These are phyloP conservation scores for Lanistes nyassanus DNA, from an alignment of 1,140 invertebrate species.

Conservation along the genomic window DNA sequence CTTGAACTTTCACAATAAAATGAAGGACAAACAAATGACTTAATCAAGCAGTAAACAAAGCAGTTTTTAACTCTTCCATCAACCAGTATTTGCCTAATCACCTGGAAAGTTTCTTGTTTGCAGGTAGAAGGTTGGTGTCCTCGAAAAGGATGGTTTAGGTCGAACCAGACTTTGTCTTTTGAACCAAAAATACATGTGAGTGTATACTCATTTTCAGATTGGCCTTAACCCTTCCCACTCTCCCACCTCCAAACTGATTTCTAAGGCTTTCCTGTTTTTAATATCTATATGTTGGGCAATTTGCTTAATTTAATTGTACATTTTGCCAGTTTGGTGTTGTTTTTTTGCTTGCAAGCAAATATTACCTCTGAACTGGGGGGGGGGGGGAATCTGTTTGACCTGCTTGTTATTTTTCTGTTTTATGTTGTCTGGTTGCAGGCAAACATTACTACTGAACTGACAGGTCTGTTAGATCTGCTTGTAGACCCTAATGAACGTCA, in stretches of 20 bases:
- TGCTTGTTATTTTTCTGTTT: background rate
- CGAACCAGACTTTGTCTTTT: conserved; percentile 18
- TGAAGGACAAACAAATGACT: too few relatives aligned
- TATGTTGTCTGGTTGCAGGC: conserved; percentile 32
- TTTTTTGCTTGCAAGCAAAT: conserved; percentile 32
- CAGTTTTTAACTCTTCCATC: too few relatives aligned
- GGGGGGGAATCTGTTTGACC: too few relatives aligned
- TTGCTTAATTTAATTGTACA: background rate
- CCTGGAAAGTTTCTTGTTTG: conserved; percentile 3
- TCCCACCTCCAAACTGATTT: background rate
- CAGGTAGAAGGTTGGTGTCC: conserved; percentile 60
- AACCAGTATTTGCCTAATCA: too few relatives aligned
- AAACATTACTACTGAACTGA: conserved; percentile 46
- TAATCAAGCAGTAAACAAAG: too few relatives aligned
- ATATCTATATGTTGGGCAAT: background rate
- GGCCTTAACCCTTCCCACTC: too few relatives aligned
- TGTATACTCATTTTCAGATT: background rate
- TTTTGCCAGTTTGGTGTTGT: background rate
- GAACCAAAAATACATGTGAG: conserved; percentile 32
- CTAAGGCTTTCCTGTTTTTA: background rate
- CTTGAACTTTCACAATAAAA: too few relatives aligned
- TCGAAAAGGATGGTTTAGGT: conserved; percentile 43
- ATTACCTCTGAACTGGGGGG: too few relatives aligned
- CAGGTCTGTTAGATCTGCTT: conserved; percentile 58
- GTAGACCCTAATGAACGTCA: conserved; percentile 61